Base-by-base conservation (phyloP, 2,113 vertebrate species). In the Oxyruncus cristatus region DNA sequence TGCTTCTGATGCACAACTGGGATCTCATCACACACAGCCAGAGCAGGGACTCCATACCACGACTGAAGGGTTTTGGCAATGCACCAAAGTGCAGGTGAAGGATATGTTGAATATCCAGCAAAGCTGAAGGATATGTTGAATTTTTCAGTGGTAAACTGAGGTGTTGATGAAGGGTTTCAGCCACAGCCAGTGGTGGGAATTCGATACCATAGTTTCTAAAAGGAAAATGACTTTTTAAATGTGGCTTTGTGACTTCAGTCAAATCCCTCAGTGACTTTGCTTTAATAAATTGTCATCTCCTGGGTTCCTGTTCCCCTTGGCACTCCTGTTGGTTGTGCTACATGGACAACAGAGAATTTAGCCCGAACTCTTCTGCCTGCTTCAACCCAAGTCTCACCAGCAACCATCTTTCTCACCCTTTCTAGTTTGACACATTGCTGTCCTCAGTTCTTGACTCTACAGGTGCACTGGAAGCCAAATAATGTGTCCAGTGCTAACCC, bases 41-140 rank as follows among this genome's bases (percentile, higher is more conserved):
- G 12, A 46, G 44, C 6, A 49, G 6, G 7, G 44, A 19, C 41
- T 46, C 27, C 3, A 0, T 10, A 11, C 3, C 1, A 1, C 6
- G 7, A 9, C 47, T 35, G 27, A 33, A 28, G 23, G 8, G 9
- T 16, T 46, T n/a, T 32, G 35, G 20, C 16, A 6, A 27, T 15
- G 47, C 20, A 32, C 7, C 12, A 35, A n/a, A 35, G 9, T 17
- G 21, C 18, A 56, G 35, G 35, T 50, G 12, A 28, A 59, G n/a
- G n/a, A n/a, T n/a, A n/a, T n/a, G n/a, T n/a, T n/a, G n/a, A n/a
- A n/a, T n/a, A n/a, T n/a, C n/a, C n/a, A n/a, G n/a, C n/a, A n/a
- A n/a, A 85, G 12, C 27, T 27, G 33, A 85, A 66, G 21, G 9
- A 16, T 3, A 14, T 12, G 5, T 2, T 2, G 3, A 20, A 44